These are phyloP conservation scores for Ceratoteleas bidentatus DNA, from an alignment of 1,140 invertebrate species.

Conservation along the genomic window DNA sequence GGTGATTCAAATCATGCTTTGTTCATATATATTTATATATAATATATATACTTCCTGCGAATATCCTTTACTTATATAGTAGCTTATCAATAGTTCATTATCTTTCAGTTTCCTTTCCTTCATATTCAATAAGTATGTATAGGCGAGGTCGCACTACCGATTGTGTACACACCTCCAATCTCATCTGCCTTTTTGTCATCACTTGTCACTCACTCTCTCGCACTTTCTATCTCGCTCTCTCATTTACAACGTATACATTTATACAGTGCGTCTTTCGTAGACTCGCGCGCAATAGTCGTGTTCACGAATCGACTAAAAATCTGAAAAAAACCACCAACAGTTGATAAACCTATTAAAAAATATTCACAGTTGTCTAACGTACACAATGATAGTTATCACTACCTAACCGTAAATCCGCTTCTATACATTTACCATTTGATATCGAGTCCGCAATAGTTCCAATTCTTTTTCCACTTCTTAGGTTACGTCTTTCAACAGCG, in stretches of 20 bases:
- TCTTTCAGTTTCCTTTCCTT: slow-evolving; percentile 36
- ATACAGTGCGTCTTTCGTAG: slow-evolving; percentile 52
- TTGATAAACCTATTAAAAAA: slow-evolving; percentile 80
- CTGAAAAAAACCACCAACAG: slow-evolving; percentile 72
- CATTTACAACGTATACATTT: slow-evolving; percentile 62
- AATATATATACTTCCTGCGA: slow-evolving; percentile 23
- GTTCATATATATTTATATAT: no score
- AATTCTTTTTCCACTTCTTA: slow-evolving; percentile 22
- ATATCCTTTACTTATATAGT: slow-evolving; percentile 58
- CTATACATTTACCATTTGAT: slow-evolving; percentile 72
- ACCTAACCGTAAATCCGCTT: slow-evolving; percentile 72
- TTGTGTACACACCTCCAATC: slow-evolving; percentile 28
- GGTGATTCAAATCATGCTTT: slow-evolving; percentile 62
- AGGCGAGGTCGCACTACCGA: slow-evolving; percentile 64
- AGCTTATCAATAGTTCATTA: slow-evolving; percentile 68
- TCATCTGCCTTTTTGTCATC: slow-evolving; percentile 39
- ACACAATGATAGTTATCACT: slow-evolving; percentile 74
- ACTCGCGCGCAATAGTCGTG: slow-evolving; percentile 42
- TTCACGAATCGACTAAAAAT: slow-evolving; percentile 69
- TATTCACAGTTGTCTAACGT: slow-evolving; percentile 79
- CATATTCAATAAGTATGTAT: slow-evolving; percentile 70
- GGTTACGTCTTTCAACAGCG: slow-evolving; percentile 21
- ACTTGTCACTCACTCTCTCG: slow-evolving; percentile 28
- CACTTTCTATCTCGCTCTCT: slow-evolving; percentile 22
- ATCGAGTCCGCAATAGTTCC: slow-evolving; percentile 49